Evolutionary conservation across 2,113 vertebrate genomes (phyloP), one percentile per base, ranked within the genome.

Genomic region (Megalops atlanticus): DNA sequence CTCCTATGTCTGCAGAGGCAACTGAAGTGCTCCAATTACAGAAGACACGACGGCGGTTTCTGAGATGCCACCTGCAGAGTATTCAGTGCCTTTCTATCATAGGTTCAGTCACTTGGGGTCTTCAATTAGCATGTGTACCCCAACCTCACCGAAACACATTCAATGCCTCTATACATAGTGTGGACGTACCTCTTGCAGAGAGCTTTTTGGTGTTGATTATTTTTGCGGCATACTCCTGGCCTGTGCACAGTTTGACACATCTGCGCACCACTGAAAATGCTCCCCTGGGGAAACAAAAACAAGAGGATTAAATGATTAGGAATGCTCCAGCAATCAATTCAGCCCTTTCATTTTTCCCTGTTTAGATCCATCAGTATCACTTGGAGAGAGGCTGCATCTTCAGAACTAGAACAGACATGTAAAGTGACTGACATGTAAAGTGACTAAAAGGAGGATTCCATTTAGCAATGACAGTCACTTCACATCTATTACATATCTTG

Each of bases 201-300:
- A 99, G 94, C 91, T 98, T 98, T 95, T 98, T 98, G 90, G 97
- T 98, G 93, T 98, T 98, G 94, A 98, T 98, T 89, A 98, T 98
- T 96, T 98, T 98, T 86, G 97, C 97, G 0, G 97, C 97, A 0
- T 98, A 96, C 84, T 99, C 97, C 86, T 98, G 97, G 87, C 97
- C 97, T 0, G 95, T 96, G 84, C 96, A 97, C 88, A 98, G 95
- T 93, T 99, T 99, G 76, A 98, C 97, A 77, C 97, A 99, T 87
- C 97, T 94, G 84, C 97, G 96, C 88, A 99, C 97, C 82, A 98
- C 96, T 39, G 97, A 99, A 92, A 99, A 98, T 16, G 97, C 97
- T 91, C 97, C 97, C 92, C 97, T 98, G 85, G 6, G 73, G 82
- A 85, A 78, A 79, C 33, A 84, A 21, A 86, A 33, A 87, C 24